These are phyloP conservation scores for Fissipunctia ypsillon DNA, from an alignment of 2,888 invertebrate genomes.

Conservation along the genomic window DNA sequence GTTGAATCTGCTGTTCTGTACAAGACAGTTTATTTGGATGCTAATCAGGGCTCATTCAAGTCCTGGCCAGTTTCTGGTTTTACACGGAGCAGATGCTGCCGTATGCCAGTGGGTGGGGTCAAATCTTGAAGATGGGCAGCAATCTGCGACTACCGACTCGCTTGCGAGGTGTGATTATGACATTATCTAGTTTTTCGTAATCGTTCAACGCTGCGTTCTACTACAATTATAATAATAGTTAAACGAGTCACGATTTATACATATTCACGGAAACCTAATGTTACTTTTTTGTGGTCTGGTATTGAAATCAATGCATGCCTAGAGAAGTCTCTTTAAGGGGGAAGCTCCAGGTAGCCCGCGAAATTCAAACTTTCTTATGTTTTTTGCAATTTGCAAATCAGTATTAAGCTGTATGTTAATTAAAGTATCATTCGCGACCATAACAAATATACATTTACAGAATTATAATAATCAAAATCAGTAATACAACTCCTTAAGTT, in stretches of 20 bases:
- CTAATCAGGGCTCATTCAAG: neutral
- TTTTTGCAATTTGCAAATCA: too few species aligned
- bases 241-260: neutral
- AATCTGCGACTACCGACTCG: too few species aligned
- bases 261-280: neutral
- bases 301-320: neutral
- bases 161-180: neutral
- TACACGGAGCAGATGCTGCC: too few species aligned
- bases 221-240: neutral
- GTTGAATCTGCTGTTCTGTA: constrained; percentile 7
- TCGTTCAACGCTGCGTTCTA: neutral
- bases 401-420: too few species aligned
- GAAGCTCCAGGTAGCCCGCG: too few species aligned
- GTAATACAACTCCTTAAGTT: too few species aligned
- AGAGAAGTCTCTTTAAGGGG: neutral
- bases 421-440: too few species aligned
- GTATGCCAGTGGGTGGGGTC: neutral
- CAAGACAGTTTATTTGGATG: neutral
- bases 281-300: neutral
- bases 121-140: neutral
- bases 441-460: too few species aligned
- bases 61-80: neutral
- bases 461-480: too few species aligned
- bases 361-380: too few species aligned
- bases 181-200: neutral